These are phyloP conservation scores for Syrista parreyssii DNA, from an alignment of 2,888 invertebrate species.

Conservation along the genomic window DNA sequence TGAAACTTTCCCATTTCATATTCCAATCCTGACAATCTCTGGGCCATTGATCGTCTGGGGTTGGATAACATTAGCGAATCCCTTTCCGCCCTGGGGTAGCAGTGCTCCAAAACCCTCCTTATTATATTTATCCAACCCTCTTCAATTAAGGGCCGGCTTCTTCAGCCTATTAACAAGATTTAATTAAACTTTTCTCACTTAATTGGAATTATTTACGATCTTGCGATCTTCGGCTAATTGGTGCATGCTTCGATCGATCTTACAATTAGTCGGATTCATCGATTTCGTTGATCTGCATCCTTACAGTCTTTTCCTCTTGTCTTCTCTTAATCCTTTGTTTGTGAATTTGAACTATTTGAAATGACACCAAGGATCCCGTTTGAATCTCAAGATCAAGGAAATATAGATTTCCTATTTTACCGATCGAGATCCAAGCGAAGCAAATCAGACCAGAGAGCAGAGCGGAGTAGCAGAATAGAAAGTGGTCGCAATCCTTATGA, in stretches of 20 bases:
- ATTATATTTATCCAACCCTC: conserved; percentile 31
- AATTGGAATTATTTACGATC: conserved; percentile 45
- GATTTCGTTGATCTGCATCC: too few species aligned
- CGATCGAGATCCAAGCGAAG: too few species aligned
- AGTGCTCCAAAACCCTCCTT: conserved; percentile 21
- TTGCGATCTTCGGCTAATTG: conserved; percentile 20
- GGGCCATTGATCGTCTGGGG: not conserved
- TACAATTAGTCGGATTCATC: too few species aligned
- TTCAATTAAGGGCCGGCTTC: conserved; percentile 28
- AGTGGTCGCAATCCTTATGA: conserved; percentile 9
- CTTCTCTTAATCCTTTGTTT: too few species aligned
- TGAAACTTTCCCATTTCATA: too few species aligned
- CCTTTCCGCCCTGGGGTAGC: not conserved
- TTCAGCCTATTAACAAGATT: conserved; percentile 46
- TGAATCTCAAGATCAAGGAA: too few species aligned
- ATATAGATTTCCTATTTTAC: too few species aligned
- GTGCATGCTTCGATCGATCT: not conserved
- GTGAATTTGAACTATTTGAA: too few species aligned
- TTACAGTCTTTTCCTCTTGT: too few species aligned
- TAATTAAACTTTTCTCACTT: conserved; percentile 47
- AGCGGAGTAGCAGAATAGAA: conserved; percentile 13
- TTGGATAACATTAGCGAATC: not conserved
- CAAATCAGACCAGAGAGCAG: too few species aligned
- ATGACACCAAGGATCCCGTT: too few species aligned
- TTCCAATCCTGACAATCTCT: not conserved